Base-by-base conservation (phyloP, 2,888 invertebrate genomes). In the Tanytarsus gracilentus region DNA sequence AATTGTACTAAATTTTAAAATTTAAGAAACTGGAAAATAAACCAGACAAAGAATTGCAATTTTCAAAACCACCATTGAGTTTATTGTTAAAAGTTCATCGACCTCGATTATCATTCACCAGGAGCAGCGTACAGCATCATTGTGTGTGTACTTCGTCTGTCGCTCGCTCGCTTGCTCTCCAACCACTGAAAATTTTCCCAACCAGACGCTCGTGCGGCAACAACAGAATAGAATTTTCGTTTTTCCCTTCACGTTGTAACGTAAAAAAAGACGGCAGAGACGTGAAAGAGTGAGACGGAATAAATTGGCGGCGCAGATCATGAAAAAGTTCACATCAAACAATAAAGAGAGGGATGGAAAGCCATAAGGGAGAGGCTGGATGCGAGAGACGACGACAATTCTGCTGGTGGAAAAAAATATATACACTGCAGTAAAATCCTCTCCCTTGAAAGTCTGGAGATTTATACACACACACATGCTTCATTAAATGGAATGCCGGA, bases 351-450 rank as follows among this genome's bases (percentile, higher is more conserved):
- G 14, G 40, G 6, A 5, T 18, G 23, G 44, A 18, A 44, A 44
- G 11, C 18, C 21, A 44, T n/a, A 21, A 23, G 25, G 7, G 53
- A 21, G 53, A 53, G 16, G 39, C 36, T 25, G 16, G 51, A 8
- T 56, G 26, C 40, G 40, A 39, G 14, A 56, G 29, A 53, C 36
- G 40, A 40, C 36, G 23, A 44, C 44, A 56, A 39, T 40, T 56
- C 55, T 56, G 26, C 36, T 39, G 16, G 33, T 23, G 40, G 27
- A 55, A 21, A 44, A 44, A 44, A 40, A 40, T n/a, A 44, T 9
- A 44, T 5, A 44, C 44, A 44, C 18, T 44, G 44, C 44, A 44
- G 44, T 9, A 44, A 44, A 44, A 44, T 44, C 23, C 9, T 44
- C 23, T 44, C 23, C 23, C 44, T 23, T 44, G 27, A 49, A 48